Evolutionary conservation across 2,888 invertebrate genomes (phyloP).

Genomic region (Geotrupes spiniger): DNA sequence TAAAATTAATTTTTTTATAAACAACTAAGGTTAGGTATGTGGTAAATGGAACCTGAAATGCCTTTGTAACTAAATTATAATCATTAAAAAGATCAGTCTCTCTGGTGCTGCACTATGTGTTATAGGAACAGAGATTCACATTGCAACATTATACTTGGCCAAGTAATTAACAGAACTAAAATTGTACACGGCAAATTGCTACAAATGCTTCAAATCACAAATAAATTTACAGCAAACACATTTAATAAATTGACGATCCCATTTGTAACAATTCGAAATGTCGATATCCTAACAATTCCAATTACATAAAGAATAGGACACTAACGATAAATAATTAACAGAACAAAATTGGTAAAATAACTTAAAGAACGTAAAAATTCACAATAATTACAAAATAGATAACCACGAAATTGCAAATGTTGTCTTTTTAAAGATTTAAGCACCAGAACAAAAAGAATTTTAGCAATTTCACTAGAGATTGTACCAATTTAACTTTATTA

Average conservation of each 20-base stretch:
- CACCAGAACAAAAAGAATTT: constrained; percentile 14
- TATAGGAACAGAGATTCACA: constrained; percentile 28
- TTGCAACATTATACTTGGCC: constrained; percentile 18
- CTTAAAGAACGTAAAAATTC: not conserved
- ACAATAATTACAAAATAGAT: not conserved
- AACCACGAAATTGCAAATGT: not conserved
- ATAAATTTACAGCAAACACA: not conserved
- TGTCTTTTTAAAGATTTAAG: constrained; percentile 7
- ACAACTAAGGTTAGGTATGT: too few relatives aligned
- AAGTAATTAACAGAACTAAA: constrained; percentile 3
- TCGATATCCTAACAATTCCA: not conserved
- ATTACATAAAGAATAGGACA: not conserved
- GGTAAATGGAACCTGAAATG: constrained; percentile 20
- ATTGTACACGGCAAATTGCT: not conserved
- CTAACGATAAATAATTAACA: not conserved
- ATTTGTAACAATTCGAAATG: not conserved
- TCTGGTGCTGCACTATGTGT: constrained; percentile 21
- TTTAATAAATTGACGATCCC: constrained; percentile 4
- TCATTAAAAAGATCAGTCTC: constrained; percentile 21
- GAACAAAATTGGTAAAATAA: not conserved
- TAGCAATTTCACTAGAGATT: constrained; percentile 15
- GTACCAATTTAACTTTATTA: constrained; percentile 9
- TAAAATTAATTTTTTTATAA: too few relatives aligned
- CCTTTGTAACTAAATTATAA: constrained; percentile 9
- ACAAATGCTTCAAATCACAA: not conserved